Conservation (phyloP, 2,113 vertebrate species). For the Myrmophylax atrothorax region DNA sequence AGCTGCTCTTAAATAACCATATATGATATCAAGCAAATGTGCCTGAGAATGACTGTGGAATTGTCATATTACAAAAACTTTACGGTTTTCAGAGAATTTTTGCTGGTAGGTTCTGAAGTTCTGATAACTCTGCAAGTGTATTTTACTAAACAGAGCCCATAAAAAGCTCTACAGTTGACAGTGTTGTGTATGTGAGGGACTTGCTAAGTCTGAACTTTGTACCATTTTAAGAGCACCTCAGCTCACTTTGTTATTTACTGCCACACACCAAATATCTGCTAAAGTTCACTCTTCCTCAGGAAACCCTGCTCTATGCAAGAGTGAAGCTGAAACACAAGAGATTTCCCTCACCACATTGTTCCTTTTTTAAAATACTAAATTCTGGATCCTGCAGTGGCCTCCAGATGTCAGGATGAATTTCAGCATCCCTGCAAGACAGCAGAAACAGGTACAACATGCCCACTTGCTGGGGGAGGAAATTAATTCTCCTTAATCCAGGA, state of each 20-base stretch:
- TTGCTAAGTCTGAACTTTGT: neutral
- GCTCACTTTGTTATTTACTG: neutral
- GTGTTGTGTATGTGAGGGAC: fast-evolving
- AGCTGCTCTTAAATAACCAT: neutral
- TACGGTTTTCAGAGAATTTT: neutral
- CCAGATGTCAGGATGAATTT: neutral
- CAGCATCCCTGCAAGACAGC: neutral
- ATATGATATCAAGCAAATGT: neutral
- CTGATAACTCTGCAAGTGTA: neutral
- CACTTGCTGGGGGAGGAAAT: neutral
- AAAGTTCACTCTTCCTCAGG: neutral
- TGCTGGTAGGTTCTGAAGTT: neutral
- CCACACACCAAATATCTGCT: neutral
- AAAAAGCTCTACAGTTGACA: neutral
- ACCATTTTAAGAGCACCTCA: neutral
- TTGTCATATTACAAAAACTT: neutral
- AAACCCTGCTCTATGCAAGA: neutral
- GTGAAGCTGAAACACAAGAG: neutral
- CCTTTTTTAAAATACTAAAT: neutral
- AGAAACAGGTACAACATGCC: neutral
- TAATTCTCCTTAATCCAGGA: neutral
- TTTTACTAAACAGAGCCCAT: neutral
- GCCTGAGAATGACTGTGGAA: neutral
- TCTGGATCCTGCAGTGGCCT: neutral
- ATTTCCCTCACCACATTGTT: neutral